Percentiles rank a stretch among this genome's conserved stretches.
Evolutionary conservation across 2,113 vertebrate genomes (phyloP).

Genomic region (Cervus canadensis): DNA sequence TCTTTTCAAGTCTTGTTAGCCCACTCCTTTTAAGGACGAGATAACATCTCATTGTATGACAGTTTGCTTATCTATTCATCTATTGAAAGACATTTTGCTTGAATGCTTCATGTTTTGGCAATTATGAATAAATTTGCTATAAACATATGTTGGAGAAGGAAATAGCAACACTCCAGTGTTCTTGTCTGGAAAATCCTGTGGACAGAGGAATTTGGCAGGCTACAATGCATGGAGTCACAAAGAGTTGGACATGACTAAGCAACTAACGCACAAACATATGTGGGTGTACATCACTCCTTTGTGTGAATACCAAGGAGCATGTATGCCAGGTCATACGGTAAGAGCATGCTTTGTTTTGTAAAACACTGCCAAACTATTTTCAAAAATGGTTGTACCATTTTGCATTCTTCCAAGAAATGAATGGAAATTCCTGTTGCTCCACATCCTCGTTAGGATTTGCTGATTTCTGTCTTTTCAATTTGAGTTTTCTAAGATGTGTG

Average conservation of each 20-base stretch:
- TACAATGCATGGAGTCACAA: neutral
- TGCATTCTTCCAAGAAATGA: neutral
- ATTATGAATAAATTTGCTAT: neutral
- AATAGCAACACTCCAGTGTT: neutral
- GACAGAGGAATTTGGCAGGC: neutral
- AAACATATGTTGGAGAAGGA: neutral
- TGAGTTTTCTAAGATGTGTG: neutral
- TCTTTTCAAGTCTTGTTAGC: neutral
- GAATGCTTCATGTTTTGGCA: neutral
- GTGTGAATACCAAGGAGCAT: neutral
- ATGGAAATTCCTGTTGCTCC: neutral
- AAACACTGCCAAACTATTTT: neutral
- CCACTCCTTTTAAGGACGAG: neutral
- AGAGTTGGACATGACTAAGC: neutral
- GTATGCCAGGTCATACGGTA: neutral
- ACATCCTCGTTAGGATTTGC: neutral
- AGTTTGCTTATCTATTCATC: neutral
- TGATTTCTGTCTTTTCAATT: neutral
- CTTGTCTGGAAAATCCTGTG: neutral
- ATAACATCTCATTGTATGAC: neutral
- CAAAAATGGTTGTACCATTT: neutral
- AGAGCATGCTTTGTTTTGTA: neutral
- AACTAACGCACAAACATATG: neutral
- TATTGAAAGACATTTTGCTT: neutral
- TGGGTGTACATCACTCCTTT: neutral